Percentiles rank a stretch among this genome's conserved stretches.
These are phyloP conservation scores for Melanotaenia nigrans DNA, from an alignment of 2,797 vertebrate species.

Conservation along the genomic window DNA sequence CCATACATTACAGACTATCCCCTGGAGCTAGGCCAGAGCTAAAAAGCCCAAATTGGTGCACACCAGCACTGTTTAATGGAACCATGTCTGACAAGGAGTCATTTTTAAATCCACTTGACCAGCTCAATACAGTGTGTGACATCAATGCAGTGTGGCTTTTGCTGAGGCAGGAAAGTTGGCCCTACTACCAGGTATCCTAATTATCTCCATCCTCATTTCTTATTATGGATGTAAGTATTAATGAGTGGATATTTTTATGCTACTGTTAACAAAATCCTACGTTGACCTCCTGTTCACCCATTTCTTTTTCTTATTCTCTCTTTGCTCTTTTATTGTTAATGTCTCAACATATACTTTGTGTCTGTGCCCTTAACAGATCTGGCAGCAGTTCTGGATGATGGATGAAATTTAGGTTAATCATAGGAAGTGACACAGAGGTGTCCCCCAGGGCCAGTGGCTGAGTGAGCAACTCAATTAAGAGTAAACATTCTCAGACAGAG, in stretches of 20 bases:
- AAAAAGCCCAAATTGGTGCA: conserved; percentile 74
- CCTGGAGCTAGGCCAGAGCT: conserved; percentile 71
- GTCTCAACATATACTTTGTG: conserved; percentile 76
- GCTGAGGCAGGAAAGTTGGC: conserved; percentile 72
- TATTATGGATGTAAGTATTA: conserved; percentile 59
- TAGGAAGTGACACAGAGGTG: conserved; percentile 83
- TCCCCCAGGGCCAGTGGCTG: conserved; percentile 79
- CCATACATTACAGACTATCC: conserved; percentile 69
- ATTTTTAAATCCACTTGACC: conserved; percentile 75
- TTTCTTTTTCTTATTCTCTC: conserved; percentile 33
- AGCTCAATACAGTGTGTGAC: conserved; percentile 55
- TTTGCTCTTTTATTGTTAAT: conserved; percentile 69
- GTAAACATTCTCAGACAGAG: conserved; percentile 78
- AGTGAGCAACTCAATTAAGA: conserved; percentile 87
- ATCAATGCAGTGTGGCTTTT: conserved; percentile 62
- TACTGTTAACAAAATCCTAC: conserved; percentile 62
- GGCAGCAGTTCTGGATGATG: conserved; percentile 74
- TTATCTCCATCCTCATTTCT: conserved; percentile 57
- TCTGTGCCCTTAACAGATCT: conserved; percentile 75
- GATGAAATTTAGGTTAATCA: conserved; percentile 85
- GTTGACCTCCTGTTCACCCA: conserved; percentile 46
- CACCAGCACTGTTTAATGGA: conserved; percentile 69
- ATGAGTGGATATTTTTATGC: conserved; percentile 56
- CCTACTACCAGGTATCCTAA: conserved; percentile 63
- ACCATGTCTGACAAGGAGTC: conserved; percentile 63